Evolutionary conservation across 2,113 vertebrate species (phyloP).

Genomic region (Hyla sarda): DNA sequence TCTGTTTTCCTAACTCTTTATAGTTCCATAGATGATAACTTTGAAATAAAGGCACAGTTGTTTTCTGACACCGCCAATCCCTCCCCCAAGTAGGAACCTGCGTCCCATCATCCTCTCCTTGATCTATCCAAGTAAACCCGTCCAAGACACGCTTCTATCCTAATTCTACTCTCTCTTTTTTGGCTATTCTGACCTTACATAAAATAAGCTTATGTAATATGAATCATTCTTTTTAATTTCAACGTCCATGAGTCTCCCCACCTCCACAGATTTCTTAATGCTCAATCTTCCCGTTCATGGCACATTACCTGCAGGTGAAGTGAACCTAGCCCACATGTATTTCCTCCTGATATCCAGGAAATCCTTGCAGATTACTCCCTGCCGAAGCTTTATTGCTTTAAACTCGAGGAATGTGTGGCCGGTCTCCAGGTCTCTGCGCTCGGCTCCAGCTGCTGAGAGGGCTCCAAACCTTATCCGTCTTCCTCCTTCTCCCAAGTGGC

Average conservation of each 20-base stretch:
- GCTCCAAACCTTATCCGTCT: slow-evolving; percentile 40
- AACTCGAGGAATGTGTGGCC: slow-evolving; percentile 57
- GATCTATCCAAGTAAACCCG: too few relatives aligned
- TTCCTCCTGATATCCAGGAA: slow-evolving; percentile 57
- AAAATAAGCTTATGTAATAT: too few relatives aligned
- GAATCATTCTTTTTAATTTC: too few relatives aligned
- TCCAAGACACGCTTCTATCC: too few relatives aligned
- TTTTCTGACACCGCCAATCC: too few relatives aligned
- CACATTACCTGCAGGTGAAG: slow-evolving; percentile 41
- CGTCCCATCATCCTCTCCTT: too few relatives aligned
- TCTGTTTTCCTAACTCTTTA: too few relatives aligned
- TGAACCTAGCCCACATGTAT: background rate
- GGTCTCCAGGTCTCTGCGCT: slow-evolving; percentile 44
- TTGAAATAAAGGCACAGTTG: too few relatives aligned
- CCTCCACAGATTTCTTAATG: background rate
- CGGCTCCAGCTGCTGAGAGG: slow-evolving; percentile 50
- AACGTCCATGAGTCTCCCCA: background rate
- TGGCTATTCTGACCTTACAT: too few relatives aligned
- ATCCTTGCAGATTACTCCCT: slow-evolving; percentile 56
- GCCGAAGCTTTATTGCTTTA: slow-evolving; percentile 56
- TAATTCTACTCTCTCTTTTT: too few relatives aligned
- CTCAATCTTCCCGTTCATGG: background rate
- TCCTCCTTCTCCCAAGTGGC: slow-evolving; percentile 27
- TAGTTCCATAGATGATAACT: too few relatives aligned
- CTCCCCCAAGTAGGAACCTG: too few relatives aligned